Conservation (phyloP, 2,888 invertebrate species). For the Platycheirus albimanus region DNA sequence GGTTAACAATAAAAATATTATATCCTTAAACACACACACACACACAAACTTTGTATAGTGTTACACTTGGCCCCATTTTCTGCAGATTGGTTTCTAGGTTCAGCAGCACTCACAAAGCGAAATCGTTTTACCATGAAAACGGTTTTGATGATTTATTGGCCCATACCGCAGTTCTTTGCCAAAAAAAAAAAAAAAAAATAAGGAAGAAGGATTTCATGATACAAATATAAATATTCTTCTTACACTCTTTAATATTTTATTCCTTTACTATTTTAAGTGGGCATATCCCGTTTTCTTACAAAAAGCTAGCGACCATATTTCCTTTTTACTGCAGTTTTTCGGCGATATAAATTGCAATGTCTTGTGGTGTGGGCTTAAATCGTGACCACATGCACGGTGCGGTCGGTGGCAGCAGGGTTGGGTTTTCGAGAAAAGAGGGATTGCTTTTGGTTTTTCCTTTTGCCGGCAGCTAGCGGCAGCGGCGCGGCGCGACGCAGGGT, state of each 20-base stretch:
- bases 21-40: background rate
- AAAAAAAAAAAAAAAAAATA: no score
- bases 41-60: no score
- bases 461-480: no score
- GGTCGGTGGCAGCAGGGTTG: background rate
- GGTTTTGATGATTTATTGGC: constrained; percentile 56
- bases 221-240: constrained; percentile 26
- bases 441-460: no score
- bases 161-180: constrained; percentile 44
- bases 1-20: background rate
- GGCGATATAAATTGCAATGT: constrained; percentile 48
- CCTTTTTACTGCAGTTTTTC: constrained; percentile 49
- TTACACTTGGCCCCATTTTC: constrained; percentile 59
- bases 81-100: constrained; percentile 6
- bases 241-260: constrained; percentile 52
- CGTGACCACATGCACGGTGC: constrained; percentile 49
- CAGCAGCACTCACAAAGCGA: constrained; percentile 6
- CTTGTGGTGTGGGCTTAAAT: constrained; percentile 44
- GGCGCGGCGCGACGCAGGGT: background rate
- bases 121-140: constrained; percentile 54
- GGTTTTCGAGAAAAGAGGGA: background rate
- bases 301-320: constrained; percentile 6
- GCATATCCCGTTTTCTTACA: constrained; percentile 9
- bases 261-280: constrained; percentile 36
- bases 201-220: background rate